Evolutionary conservation across 2,888 invertebrate species (phyloP), one percentile per base, ranked within the genome.

Genomic region (Drosophila algonquin): DNA sequence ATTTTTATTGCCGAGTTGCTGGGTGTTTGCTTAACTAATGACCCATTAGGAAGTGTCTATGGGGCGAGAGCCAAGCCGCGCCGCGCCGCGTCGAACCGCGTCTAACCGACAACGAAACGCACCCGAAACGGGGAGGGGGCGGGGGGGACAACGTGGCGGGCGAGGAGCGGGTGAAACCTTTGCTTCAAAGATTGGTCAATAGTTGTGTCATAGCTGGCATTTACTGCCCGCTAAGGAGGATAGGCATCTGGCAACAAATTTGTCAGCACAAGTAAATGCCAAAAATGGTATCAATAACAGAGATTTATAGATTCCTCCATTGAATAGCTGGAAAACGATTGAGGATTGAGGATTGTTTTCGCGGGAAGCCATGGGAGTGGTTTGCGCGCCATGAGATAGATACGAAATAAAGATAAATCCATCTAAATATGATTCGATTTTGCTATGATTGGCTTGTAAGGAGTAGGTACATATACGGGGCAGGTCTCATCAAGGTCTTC

Each of bases 241-340:
- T 68, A 68, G 67, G 67, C 69, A 67, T 67, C 67, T 67, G 67
- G 67, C 57, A 18, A 67, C 67, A 67, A 69, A 67, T 67, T 67
- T 67, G 67, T 67, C 69, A 68, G 67, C 67, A 51, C 56, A 61
- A 24, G 24, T 14, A 40, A 54, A 47, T 48, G 61, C 67, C 67
- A 51, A 67, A 67, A 68, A 56, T 56, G 67, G 67, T 16, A 59
- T 59, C 71, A 84, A 81, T 81, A 83, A 45, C 51, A 30, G 47
- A 83, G 78, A 86, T 81, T 86, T 81, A 81, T 86, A 80, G 86
- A 77, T 81, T 68, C 87, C 81, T 86, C 40, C 27, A 47, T 47
- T 47, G 46, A 46, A 4, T 46, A 44, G 65, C 65, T 68, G 50
- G 10, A 4, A 32, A 35, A 32, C 16, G 45, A 16, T n/a, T 35